phyloP scores from a whole-genome alignment of 2,797 vertebrate species.

The Dermochelys coriacea region DNA sequence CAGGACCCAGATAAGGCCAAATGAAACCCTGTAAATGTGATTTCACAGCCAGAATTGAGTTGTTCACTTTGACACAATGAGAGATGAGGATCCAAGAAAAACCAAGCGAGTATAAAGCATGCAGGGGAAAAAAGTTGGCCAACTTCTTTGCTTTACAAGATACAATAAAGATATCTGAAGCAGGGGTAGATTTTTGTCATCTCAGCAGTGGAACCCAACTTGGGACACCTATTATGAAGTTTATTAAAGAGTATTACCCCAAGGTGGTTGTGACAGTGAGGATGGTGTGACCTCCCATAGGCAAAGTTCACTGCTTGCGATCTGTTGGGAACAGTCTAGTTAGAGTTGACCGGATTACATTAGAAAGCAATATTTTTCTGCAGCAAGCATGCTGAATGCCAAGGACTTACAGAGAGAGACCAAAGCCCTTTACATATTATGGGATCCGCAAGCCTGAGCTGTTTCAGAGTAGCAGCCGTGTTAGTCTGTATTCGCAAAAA shows the following conservation, averaged over 20 bases:
- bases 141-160: background rate
- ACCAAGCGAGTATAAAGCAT: background rate
- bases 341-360: background rate
- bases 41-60: conserved; percentile 36
- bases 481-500: too few species aligned
- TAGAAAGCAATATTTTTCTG: background rate
- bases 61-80: conserved; percentile 38
- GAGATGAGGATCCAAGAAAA: conserved; percentile 32
- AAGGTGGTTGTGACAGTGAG: background rate
- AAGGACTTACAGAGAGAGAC: background rate
- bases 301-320: rapidly evolving
- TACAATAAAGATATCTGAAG: background rate
- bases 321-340: background rate
- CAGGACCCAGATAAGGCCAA: conserved; percentile 42
- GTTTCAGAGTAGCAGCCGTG: too few species aligned
- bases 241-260: background rate
- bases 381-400: rapidly evolving
- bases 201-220: background rate
- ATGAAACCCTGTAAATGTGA: conserved; percentile 38
- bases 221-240: background rate
- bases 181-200: background rate
- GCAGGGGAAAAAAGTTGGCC: background rate
- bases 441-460: background rate
- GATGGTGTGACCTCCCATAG: background rate
- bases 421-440: background rate